These are phyloP conservation scores for Trachelus iudaicus DNA, from an alignment of 2,888 invertebrate genomes.

Conservation along the genomic window DNA sequence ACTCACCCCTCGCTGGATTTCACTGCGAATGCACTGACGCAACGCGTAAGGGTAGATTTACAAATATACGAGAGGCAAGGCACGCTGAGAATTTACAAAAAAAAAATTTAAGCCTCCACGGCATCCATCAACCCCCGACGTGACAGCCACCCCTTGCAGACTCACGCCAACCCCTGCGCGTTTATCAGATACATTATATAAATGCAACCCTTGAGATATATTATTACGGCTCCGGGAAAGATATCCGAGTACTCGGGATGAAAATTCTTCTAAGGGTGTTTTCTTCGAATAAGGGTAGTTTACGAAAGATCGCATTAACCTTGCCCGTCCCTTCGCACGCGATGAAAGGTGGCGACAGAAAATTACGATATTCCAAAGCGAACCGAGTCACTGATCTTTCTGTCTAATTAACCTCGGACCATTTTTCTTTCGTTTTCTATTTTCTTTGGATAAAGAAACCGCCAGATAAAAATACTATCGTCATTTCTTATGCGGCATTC, in stretches of 20 bases:
- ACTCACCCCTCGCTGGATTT: conserved; percentile 21
- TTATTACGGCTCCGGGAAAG: background rate
- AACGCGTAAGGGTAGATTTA: conserved; percentile 26
- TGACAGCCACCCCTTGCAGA: conserved; percentile 30
- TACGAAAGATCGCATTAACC: background rate
- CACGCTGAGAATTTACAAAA: conserved; percentile 36
- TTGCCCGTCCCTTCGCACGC: background rate
- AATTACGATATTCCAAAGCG: background rate
- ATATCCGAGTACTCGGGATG: background rate
- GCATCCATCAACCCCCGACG: conserved; percentile 42
- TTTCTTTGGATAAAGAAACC: background rate
- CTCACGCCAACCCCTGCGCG: background rate
- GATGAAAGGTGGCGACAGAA: accelerated
- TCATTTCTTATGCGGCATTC: background rate
- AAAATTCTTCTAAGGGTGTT: background rate
- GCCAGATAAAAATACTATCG: background rate
- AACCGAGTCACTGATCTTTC: background rate
- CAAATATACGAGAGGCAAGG: conserved; percentile 28
- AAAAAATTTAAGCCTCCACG: conserved; percentile 40
- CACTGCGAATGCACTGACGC: conserved; percentile 28
- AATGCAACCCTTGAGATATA: background rate
- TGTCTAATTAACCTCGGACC: background rate
- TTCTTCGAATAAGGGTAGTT: background rate
- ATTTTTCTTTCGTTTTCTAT: background rate
- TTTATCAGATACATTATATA: background rate